phyloP scores from a whole-genome alignment of 92 coral and sea anemone species.

The Galaxea fascicularis region DNA sequence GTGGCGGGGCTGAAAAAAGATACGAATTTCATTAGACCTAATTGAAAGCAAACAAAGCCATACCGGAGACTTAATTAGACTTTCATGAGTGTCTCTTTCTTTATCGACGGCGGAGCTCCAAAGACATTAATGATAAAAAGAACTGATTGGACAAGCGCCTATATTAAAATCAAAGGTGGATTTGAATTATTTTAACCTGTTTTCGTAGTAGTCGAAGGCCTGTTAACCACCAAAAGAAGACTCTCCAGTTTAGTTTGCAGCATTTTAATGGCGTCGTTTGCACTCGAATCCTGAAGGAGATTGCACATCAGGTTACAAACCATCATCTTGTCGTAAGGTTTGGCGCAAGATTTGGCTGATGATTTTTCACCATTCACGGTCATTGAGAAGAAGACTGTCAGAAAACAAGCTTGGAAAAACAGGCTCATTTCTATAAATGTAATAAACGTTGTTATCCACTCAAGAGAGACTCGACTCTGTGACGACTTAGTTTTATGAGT shows the following conservation, averaged over 20 bases:
- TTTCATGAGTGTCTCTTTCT: background rate
- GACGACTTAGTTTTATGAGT: too few relatives aligned
- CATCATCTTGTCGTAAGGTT: slow-evolving; percentile 10
- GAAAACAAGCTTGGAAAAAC: background rate
- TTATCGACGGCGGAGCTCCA: too few relatives aligned
- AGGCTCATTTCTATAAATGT: background rate
- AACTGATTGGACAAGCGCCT: too few relatives aligned
- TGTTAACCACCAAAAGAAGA: background rate
- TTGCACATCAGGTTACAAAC: slow-evolving; percentile 16
- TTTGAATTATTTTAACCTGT: too few relatives aligned
- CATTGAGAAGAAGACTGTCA: background rate
- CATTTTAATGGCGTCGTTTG: slow-evolving; percentile 26
- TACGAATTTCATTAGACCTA: background rate
- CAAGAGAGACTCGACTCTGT: too few relatives aligned
- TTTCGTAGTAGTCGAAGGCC: background rate
- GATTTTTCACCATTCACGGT: background rate
- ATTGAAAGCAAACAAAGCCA: too few relatives aligned
- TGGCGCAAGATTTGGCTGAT: background rate
- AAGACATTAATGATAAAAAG: too few relatives aligned
- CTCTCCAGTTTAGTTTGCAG: slow-evolving; percentile 6
- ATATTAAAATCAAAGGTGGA: too few relatives aligned
- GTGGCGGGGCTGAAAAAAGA: background rate
- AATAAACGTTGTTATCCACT: too few relatives aligned
- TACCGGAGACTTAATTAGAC: too few relatives aligned
- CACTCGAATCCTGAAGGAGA: slow-evolving; percentile 16